Conservation (phyloP, 2,888 invertebrate species). For the Polymixis lichenea region DNA sequence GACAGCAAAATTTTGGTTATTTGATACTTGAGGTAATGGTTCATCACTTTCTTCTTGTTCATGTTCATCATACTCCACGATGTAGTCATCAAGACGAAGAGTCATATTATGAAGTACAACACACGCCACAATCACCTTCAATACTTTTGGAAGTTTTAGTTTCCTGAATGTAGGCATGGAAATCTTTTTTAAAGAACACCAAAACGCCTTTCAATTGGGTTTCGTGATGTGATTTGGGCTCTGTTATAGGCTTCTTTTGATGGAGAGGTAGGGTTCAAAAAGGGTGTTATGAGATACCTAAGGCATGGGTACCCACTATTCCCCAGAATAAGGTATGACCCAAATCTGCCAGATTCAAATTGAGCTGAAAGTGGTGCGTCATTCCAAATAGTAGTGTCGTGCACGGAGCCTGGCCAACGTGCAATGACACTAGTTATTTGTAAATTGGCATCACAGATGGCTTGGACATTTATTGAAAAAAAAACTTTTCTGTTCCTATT, state of each 20-base stretch:
- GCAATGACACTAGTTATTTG: not conserved
- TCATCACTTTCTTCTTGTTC: too few species aligned
- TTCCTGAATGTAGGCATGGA: not conserved
- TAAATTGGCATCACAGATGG: not conserved
- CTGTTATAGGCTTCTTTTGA: not conserved
- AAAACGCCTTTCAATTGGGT: not conserved
- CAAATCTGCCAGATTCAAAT: not conserved
- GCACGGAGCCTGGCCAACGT: not conserved
- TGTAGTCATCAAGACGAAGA: not conserved
- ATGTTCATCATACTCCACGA: too few species aligned
- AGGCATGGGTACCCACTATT: not conserved
- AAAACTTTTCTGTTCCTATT: too few species aligned
- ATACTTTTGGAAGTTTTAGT: not conserved
- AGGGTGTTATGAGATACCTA: not conserved
- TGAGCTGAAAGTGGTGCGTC: not conserved
- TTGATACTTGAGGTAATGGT: too few species aligned
- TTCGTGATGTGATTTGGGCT: too few species aligned
- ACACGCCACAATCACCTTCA: not conserved
- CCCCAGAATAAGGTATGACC: not conserved
- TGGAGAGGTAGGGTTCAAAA: not conserved
- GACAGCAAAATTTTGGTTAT: too few species aligned
- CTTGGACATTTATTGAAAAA: constrained; percentile 3
- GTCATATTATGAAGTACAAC: constrained; percentile 2
- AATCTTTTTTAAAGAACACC: not conserved
- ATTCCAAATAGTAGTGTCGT: not conserved